Conservation (phyloP, 2,113 vertebrate genomes). For the Aegotheles bennettii region DNA sequence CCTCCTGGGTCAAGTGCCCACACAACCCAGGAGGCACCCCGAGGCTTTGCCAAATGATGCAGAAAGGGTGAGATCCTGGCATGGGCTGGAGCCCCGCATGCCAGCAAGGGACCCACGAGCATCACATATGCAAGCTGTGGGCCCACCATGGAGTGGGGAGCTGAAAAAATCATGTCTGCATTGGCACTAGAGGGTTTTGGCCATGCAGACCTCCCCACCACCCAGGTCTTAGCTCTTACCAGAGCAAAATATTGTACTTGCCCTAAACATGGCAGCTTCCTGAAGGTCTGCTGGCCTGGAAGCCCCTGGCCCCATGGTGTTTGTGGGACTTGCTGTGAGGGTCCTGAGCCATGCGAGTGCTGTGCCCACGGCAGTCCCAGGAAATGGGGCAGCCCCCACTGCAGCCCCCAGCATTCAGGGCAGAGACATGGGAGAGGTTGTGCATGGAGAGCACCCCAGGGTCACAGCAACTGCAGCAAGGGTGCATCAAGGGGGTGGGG, state of each 20-base stretch:
- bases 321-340: not conserved
- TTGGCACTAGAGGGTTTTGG: not conserved
- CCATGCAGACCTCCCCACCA: rapidly evolving
- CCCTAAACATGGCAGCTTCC: not conserved
- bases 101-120: not conserved
- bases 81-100: not conserved
- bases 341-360: not conserved
- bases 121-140: not conserved
- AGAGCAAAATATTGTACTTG: not conserved
- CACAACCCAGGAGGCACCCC: rapidly evolving
- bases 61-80: not conserved
- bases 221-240: not conserved
- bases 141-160: rapidly evolving
- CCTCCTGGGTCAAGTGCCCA: not conserved
- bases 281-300: not conserved
- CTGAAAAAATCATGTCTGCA: not conserved
- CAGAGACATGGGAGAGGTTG: rapidly evolving
- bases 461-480: not conserved
- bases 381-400: not conserved
- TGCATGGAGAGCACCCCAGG: not conserved
- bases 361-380: not conserved
- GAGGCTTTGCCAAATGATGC: not conserved
- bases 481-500: not conserved
- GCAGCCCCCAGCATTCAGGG: not conserved
- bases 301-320: not conserved